These are phyloP conservation scores for Nannobrachium achirus DNA, from an alignment of 2,113 vertebrate genomes.

Conservation along the genomic window DNA sequence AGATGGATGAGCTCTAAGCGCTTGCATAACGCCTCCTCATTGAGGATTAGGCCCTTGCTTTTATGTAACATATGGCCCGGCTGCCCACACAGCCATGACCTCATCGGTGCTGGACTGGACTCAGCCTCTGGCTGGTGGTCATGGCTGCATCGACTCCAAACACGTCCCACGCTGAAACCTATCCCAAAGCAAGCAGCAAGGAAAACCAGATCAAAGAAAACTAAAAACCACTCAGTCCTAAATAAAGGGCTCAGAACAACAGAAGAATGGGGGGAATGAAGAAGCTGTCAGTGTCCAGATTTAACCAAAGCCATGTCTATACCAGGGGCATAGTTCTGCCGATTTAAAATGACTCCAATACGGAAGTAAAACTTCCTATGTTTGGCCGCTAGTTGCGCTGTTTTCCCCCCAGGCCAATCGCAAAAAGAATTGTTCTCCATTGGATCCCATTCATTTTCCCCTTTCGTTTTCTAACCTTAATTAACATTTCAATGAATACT, in stretches of 20 bases:
- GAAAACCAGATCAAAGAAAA: too few species aligned
- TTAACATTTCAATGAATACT: too few species aligned
- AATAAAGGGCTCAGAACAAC: slow-evolving; percentile 7
- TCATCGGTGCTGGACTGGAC: slow-evolving; percentile 58
- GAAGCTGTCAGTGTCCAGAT: too few species aligned
- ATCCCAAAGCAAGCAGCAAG: slow-evolving; percentile 11
- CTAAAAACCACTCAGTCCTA: slow-evolving; percentile 9
- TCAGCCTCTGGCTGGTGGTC: slow-evolving; percentile 34
- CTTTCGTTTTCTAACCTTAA: too few species aligned
- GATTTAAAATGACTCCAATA: too few species aligned
- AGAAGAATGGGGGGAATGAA: neutral
- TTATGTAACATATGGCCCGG: slow-evolving; percentile 65
- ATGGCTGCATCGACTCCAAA: slow-evolving; percentile 22
- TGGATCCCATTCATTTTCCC: too few species aligned
- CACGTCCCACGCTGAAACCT: slow-evolving; percentile 18
- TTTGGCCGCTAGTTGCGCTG: too few species aligned
- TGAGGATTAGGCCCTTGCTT: slow-evolving; percentile 64
- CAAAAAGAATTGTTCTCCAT: too few species aligned
- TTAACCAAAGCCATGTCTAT: too few species aligned
- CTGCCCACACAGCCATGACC: slow-evolving; percentile 47
- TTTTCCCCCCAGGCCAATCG: too few species aligned
- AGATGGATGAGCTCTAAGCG: slow-evolving; percentile 16
- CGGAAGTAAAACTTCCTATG: too few species aligned
- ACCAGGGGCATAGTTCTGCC: too few species aligned
- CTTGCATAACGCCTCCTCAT: slow-evolving; percentile 50